A percentile compares a stretch with the other conserved stretches of the same genome.
phyloP scores from a whole-genome alignment of 1,140 invertebrate genomes.

The Meteorus sp. region DNA sequence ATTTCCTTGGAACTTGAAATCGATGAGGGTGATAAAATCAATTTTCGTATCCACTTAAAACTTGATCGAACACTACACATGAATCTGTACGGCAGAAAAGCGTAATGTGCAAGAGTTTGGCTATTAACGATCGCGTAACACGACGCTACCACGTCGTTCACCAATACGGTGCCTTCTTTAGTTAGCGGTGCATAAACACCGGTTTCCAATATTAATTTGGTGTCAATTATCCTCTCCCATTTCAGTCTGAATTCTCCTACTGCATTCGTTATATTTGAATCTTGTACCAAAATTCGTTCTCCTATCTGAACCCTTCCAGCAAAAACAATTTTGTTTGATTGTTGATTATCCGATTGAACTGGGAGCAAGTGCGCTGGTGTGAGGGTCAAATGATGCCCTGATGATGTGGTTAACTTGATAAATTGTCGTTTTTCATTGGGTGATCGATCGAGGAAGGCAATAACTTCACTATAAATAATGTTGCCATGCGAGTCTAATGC shows the following conservation, averaged over 20 bases:
- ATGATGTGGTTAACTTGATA: conserved; percentile 70
- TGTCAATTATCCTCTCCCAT: conserved; percentile 66
- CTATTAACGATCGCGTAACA: conserved; percentile 92
- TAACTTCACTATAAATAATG: conserved; percentile 80
- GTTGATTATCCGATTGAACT: conserved; percentile 32
- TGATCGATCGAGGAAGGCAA: conserved; percentile 86
- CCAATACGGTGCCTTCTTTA: conserved; percentile 80
- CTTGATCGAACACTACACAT: conserved; percentile 55
- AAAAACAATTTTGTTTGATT: conserved; percentile 58
- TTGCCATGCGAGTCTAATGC: conserved; percentile 69
- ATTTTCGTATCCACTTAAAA: conserved; percentile 33
- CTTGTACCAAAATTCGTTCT: conserved; percentile 59
- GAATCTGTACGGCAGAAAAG: conserved; percentile 77
- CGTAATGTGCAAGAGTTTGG: conserved; percentile 81
- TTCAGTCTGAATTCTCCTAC: conserved; percentile 46
- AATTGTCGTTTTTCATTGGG: conserved; percentile 69
- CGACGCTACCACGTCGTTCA: conserved; percentile 88
- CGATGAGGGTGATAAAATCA: conserved; percentile 45
- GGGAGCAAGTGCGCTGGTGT: conserved; percentile 84
- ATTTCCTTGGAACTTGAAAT: conserved; percentile 1
- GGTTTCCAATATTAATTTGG: conserved; percentile 61
- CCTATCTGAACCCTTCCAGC: conserved; percentile 63
- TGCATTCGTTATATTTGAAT: conserved; percentile 52
- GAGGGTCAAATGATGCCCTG: conserved; percentile 71
- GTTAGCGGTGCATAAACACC: conserved; percentile 94